Base-by-base conservation (phyloP, 2,888 invertebrate species). In the Drosophila gaucha region DNA sequence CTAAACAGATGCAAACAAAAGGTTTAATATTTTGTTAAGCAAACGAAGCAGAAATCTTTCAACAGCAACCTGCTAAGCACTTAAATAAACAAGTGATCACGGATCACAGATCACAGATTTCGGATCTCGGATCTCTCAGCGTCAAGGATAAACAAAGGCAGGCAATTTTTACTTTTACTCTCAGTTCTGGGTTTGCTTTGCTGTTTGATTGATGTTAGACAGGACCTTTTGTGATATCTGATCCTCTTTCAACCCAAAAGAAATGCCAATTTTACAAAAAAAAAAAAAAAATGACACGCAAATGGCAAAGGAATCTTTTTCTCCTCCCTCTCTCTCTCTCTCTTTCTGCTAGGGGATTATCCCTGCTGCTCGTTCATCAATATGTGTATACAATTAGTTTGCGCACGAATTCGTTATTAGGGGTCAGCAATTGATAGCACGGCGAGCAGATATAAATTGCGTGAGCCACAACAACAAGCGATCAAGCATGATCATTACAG, bases 381-480 rank as follows among this genome's bases (percentile, higher is more conserved):
- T 84, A 84, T 77, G 78, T 77, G 78, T 78, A 60, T 65, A 70
- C 84, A 84, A 84, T 85, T 86, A 86, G 75, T 80, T 80, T 80
- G 76, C 38, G 75, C 84, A 85, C 84, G 84, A 85, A 85, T 78
- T 85, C 71, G 85, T 78, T 82, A 85, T 85, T 86, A 86, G 67
- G 73, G 87, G 82, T 84, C 86, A 80, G 71, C 80, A 78, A 86
- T 80, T 80, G 80, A 80, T 71, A 64, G 84, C 57, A 49, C 59
- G 59, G 60, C 51, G 70, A 49, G 64, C 77, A 69, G 55, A 77
- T 74, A 77, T 74, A 76, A 75, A 73, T 86, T 84, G 84, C 79
- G 79, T 82, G 85, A 73, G 68, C 72, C 64, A 50, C 36, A 62
- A 52, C 49, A 64, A 59, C 43, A 68, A 63, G 69, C 62, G 69